These are phyloP conservation scores for Callionymus lyra DNA, from an alignment of 2,113 vertebrate genomes.

Conservation along the genomic window DNA sequence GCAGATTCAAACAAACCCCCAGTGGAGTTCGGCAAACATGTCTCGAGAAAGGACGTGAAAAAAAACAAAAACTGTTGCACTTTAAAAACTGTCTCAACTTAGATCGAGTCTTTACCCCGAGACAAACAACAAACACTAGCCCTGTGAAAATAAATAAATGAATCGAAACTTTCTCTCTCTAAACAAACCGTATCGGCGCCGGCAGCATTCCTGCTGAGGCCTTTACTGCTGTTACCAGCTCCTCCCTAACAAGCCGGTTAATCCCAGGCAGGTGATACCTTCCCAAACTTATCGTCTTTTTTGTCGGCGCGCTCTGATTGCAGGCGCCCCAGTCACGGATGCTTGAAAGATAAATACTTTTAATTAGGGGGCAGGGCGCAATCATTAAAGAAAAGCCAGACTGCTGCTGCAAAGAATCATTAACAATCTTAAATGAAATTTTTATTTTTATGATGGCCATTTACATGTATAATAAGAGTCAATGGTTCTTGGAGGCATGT, in stretches of 20 bases:
- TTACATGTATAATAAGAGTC: constrained; percentile 99
- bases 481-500: constrained; percentile 99
- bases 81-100: constrained; percentile 30
- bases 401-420: constrained; percentile 98
- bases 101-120: constrained; percentile 7
- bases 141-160: too few relatives aligned
- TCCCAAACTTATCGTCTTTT: constrained; percentile 1
- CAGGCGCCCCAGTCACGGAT: constrained; percentile 86
- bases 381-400: constrained; percentile 99
- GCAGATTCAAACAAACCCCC: constrained; percentile 41
- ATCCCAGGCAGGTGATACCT: constrained; percentile 41
- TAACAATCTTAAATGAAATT: constrained; percentile 99
- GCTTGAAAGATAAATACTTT: constrained; percentile 99
- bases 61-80: constrained; percentile 39
- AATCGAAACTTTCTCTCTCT: too few relatives aligned
- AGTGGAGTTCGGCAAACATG: constrained; percentile 38
- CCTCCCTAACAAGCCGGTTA: constrained; percentile 34
- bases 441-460: constrained; percentile 99
- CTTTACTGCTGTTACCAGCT: too few relatives aligned
- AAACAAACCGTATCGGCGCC: constrained; percentile 1
- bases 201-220: too few relatives aligned
- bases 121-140: constrained; percentile 1
- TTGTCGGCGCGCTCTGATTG: constrained; percentile 50
- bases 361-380: constrained; percentile 99
- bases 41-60: constrained; percentile 36